A percentile compares a stretch with the other conserved stretches of the same genome.
phyloP scores from a whole-genome alignment of 1,140 invertebrate genomes.

The Bombyx mori region ASM3026992v2 NC_085128.1:4023501-4024000 shows the following conservation, averaged over 20 bases:
- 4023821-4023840: no score
- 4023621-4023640: conserved; percentile 57
- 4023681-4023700: conserved; percentile 65
- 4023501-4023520: conserved; percentile 88
- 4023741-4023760: neutral
- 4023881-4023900: no score
- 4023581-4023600: conserved; percentile 91
- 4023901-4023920: no score
- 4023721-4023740: neutral
- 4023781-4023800: no score
- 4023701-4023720: neutral
- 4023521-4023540: conserved; percentile 87
- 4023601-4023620: neutral
- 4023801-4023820: no score
- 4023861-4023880: no score
- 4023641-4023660: conserved; percentile 93
- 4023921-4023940: no score
- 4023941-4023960: no score
- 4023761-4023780: neutral
- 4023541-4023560: conserved; percentile 91
- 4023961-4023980: no score
- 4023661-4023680: conserved; percentile 97
- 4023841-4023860: no score
- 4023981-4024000: no score
- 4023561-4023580: conserved; percentile 95